Percentiles rank a stretch among this genome's conserved stretches.
These are phyloP conservation scores for Chamaetylas fuelleborni DNA, from an alignment of 2,113 vertebrate genomes.

Conservation along the genomic window DNA sequence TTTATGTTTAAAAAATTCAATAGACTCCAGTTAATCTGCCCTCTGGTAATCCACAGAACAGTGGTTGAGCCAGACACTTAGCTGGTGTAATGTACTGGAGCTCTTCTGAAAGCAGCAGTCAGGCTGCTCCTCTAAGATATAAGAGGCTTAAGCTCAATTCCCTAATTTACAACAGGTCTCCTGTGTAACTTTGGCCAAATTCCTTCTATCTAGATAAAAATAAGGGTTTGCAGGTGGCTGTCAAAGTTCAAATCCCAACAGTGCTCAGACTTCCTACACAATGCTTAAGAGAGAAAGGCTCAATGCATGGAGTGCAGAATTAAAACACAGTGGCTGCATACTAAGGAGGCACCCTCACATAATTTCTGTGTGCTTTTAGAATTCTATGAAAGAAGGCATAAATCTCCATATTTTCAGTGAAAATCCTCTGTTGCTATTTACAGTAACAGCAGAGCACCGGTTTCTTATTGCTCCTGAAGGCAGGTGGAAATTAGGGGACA, in stretches of 20 bases:
- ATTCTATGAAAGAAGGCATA: background rate
- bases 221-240: background rate
- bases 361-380: background rate
- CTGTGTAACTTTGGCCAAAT: background rate
- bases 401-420: background rate
- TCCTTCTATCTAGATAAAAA: background rate
- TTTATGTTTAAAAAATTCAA: conserved; percentile 40
- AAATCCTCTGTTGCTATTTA: background rate
- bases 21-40: conserved; percentile 26
- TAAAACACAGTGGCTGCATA: background rate
- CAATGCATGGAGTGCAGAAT: background rate
- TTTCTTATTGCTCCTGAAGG: background rate
- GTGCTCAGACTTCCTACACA: background rate
- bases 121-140: background rate
- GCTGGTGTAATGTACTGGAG: conserved; percentile 11
- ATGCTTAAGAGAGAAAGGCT: background rate
- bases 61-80: conserved; percentile 34
- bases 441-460: background rate
- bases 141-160: conserved; percentile 42
- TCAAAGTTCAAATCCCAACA: background rate
- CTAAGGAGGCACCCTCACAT: background rate
- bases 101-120: conserved; percentile 16
- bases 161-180: background rate
- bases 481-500: background rate
- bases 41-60: conserved; percentile 23